phyloP scores from a whole-genome alignment of 2,888 invertebrate genomes.

The Dasypogon diadema region DNA sequence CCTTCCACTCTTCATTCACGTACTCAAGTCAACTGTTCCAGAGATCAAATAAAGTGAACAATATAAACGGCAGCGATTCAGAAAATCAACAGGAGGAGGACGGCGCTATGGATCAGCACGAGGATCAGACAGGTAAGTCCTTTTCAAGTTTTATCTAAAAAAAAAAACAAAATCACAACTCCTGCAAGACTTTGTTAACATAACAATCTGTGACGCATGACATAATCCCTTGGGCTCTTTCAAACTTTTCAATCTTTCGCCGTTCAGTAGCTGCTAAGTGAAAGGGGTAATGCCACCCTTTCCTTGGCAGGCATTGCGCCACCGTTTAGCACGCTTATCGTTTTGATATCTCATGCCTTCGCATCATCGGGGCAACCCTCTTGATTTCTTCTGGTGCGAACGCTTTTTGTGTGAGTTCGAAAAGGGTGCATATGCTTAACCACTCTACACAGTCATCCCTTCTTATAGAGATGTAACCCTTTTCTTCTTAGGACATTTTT shows the following conservation, averaged over 20 bases:
- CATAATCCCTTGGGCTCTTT: conserved; percentile 15
- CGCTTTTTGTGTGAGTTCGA: neutral
- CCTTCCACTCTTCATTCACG: conserved; percentile 51
- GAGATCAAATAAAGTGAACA: conserved; percentile 11
- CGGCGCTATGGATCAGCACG: conserved; percentile 25
- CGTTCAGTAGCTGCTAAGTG: conserved; percentile 18
- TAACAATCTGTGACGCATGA: conserved; percentile 48
- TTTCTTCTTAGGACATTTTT: neutral
- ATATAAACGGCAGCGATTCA: neutral
- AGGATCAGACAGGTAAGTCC: conserved; percentile 46
- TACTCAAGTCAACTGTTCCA: conserved; percentile 15
- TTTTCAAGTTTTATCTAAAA: neutral
- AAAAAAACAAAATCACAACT: conserved; percentile 28
- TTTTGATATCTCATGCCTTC: conserved; percentile 22
- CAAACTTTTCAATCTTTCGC: conserved; percentile 6
- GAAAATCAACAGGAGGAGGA: conserved; percentile 28
- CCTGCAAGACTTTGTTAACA: conserved; percentile 48
- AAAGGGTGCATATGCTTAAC: conserved; percentile 44
- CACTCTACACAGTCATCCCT: neutral
- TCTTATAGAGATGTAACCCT: neutral
- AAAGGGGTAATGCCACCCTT: conserved; percentile 16
- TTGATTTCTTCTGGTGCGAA: neutral
- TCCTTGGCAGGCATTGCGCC: neutral
- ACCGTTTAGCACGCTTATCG: conserved; percentile 31
- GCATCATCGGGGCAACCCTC: conserved; percentile 10